Evolutionary conservation across 2,797 vertebrate species (phyloP).

Genomic region (Adrianichthys oophorus): DNA sequence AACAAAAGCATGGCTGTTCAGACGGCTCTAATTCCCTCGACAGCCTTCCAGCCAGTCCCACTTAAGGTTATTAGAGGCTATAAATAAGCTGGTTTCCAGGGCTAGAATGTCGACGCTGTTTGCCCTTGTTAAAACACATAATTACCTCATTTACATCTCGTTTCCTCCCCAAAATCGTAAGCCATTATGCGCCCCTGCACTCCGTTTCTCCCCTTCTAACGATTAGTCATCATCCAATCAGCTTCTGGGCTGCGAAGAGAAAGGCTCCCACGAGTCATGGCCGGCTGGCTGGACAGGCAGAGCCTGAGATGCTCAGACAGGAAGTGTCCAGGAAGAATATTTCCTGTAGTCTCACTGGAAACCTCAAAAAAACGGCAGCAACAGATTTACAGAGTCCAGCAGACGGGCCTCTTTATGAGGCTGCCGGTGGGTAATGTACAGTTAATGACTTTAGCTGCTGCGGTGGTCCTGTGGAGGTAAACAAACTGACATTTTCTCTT

Average conservation of each 20-base stretch:
- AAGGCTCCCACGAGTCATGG: constrained; percentile 52
- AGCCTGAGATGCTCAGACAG: constrained; percentile 41
- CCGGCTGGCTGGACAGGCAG: constrained; percentile 15
- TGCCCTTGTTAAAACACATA: constrained; percentile 79
- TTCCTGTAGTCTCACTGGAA: constrained; percentile 25
- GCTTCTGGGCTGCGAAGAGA: constrained; percentile 47
- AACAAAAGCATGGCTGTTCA: constrained; percentile 67
- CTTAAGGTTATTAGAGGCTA: constrained; percentile 79
- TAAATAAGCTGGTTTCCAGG: constrained; percentile 75
- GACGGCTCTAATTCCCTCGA: constrained; percentile 69
- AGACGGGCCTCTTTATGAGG: neutral
- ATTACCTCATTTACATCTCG: constrained; percentile 83
- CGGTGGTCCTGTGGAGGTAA: no score
- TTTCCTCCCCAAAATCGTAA: constrained; percentile 80
- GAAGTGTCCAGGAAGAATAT: constrained; percentile 37
- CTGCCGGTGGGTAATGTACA: no score
- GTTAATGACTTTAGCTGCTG: no score
- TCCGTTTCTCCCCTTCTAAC: constrained; percentile 21
- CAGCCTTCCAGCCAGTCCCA: constrained; percentile 71
- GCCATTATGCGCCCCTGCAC: constrained; percentile 72
- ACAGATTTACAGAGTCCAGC: neutral
- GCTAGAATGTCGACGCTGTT: constrained; percentile 72
- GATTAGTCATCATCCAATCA: constrained; percentile 72
- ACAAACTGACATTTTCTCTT: no score
- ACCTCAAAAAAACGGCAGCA: neutral